Evolutionary conservation across 2,113 vertebrate genomes (phyloP).

Genomic region (Gavialis gangeticus): DNA sequence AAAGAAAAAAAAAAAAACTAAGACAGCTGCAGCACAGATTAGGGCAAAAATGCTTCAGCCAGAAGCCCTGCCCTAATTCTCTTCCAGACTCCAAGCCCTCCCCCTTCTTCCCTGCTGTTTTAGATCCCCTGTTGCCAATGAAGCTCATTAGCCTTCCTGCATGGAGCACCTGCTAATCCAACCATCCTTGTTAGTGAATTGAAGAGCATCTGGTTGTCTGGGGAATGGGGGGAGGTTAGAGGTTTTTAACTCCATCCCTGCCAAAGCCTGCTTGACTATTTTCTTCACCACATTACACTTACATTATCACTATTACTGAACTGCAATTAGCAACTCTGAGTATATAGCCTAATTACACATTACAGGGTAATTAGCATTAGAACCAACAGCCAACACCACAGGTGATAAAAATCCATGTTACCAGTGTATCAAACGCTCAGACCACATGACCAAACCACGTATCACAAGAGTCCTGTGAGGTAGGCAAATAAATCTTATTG

Average conservation of each 20-base stretch:
- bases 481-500: not conserved
- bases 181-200: conserved; percentile 21
- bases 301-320: not conserved
- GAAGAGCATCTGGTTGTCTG: conserved; percentile 31
- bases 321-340: not conserved
- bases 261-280: not conserved
- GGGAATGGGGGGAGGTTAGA: not conserved
- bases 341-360: not conserved
- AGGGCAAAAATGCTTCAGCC: not conserved
- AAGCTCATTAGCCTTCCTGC: conserved; percentile 40
- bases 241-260: not conserved
- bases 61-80: not conserved
- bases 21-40: not conserved
- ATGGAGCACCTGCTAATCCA: conserved; percentile 48
- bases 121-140: not conserved
- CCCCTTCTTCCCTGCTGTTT: conserved; percentile 1
- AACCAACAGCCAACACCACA: no score
- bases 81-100: not conserved
- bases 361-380: not conserved
- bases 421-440: no score
- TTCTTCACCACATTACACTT: not conserved
- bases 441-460: not conserved
- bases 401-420: no score
- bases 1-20: not conserved
- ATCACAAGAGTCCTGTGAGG: not conserved